These are phyloP conservation scores for Microctenopoma steveboyesi DNA, from an alignment of 2,797 vertebrate genomes.

Conservation along the genomic window DNA sequence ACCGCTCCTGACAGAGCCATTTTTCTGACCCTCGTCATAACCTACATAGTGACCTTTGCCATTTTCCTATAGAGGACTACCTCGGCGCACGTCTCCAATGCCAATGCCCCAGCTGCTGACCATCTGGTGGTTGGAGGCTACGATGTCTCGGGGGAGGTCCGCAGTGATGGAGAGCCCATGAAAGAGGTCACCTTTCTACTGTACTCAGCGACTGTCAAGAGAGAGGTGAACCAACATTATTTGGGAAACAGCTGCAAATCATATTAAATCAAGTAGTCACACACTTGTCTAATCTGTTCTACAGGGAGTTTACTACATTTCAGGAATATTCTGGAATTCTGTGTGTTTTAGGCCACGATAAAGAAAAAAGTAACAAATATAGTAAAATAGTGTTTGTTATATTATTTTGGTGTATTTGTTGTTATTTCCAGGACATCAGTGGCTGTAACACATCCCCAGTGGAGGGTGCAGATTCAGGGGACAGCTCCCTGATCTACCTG, in stretches of 20 bases:
- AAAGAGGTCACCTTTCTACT: constrained; percentile 97
- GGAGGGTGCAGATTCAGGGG: constrained; percentile 87
- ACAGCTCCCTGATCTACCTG: constrained; percentile 86
- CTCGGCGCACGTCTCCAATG: constrained; percentile 88
- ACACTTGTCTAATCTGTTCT: neutral
- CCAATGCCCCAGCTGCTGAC: constrained; percentile 88
- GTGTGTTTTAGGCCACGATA: neutral
- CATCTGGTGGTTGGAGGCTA: constrained; percentile 94
- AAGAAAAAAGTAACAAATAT: too few relatives aligned
- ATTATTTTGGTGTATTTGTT: neutral
- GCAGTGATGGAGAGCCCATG: constrained; percentile 98
- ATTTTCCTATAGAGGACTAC: constrained; percentile 83
- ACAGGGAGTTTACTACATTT: neutral
- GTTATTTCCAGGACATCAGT: constrained; percentile 84
- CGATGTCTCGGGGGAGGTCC: constrained; percentile 93
- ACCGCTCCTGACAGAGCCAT: constrained; percentile 18
- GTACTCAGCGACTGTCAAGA: constrained; percentile 88
- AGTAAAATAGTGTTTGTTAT: neutral
- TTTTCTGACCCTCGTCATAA: constrained; percentile 18
- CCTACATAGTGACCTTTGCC: constrained; percentile 23
- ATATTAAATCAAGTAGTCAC: neutral
- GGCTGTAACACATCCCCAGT: constrained; percentile 90
- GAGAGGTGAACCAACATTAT: constrained; percentile 83
- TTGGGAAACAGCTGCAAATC: neutral
- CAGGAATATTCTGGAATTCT: neutral